These are phyloP conservation scores for Pangasius sanitwongsei DNA, from an alignment of 2,797 vertebrate species.

Conservation along the genomic window DNA sequence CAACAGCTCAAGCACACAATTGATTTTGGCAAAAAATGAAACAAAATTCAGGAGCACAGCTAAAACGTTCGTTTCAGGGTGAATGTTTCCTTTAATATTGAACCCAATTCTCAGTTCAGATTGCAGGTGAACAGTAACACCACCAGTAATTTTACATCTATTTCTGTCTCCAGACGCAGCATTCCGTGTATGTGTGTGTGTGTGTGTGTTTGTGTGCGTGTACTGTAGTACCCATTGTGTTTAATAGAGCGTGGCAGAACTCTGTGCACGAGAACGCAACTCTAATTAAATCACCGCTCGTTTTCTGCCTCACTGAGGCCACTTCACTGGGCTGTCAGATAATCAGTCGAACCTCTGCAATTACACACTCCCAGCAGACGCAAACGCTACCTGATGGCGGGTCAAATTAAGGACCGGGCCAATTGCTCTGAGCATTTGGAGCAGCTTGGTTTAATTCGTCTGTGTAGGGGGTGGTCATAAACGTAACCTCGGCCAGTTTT, in stretches of 20 bases:
- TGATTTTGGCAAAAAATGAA: not conserved
- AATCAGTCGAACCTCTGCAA: conserved; percentile 46
- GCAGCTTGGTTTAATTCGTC: conserved; percentile 39
- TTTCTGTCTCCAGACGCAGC: conserved; percentile 1
- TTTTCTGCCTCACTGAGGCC: conserved; percentile 49
- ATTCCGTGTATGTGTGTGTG: not conserved
- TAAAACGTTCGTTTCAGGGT: not conserved
- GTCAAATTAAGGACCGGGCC: conserved; percentile 46
- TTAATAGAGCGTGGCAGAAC: conserved; percentile 64
- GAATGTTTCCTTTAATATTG: not conserved
- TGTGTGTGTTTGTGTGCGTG: not conserved
- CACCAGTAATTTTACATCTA: not conserved
- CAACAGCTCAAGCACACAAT: not conserved
- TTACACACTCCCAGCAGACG: conserved; percentile 43
- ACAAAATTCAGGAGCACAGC: not conserved
- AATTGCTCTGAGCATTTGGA: conserved; percentile 23
- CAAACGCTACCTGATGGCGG: conserved; percentile 47
- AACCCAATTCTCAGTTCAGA: conserved; percentile 3
- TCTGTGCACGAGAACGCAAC: conserved; percentile 62
- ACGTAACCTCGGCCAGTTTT: conserved; percentile 29
- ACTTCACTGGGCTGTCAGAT: conserved; percentile 21
- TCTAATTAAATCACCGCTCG: conserved; percentile 63
- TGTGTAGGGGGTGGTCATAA: conserved; percentile 37
- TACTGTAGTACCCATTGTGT: conserved; percentile 47
- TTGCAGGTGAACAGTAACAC: not conserved